A percentile compares a stretch with the other conserved stretches of the same genome.
Conservation (phyloP, 1,140 invertebrate species). For the Drosophila sechellia region DNA sequence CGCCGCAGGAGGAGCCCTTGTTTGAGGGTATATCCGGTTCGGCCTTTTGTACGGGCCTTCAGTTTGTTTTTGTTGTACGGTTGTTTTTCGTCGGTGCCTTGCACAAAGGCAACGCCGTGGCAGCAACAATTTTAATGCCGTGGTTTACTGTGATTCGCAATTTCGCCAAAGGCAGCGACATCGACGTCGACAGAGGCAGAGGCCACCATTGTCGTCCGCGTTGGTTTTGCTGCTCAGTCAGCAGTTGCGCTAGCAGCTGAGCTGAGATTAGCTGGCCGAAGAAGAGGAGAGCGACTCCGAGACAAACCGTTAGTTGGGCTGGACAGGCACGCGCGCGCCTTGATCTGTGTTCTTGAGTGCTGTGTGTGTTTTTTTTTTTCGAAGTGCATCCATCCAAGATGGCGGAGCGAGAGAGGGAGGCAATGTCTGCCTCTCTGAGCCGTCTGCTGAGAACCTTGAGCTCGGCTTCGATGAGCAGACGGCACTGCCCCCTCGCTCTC, state of each 20-base stretch:
- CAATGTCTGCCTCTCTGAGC: slow-evolving; percentile 26
- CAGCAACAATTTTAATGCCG: slow-evolving; percentile 70
- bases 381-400: slow-evolving; percentile 3
- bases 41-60: neutral
- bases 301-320: slow-evolving; percentile 18
- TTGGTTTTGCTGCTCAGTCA: slow-evolving; percentile 44
- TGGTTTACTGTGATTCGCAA: slow-evolving; percentile 66
- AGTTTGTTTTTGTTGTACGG: slow-evolving; percentile 35
- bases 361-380: slow-evolving; percentile 1
- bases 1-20: neutral
- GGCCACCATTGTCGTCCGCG: slow-evolving; percentile 39
- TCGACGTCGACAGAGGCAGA: slow-evolving; percentile 12
- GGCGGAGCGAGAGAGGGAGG: slow-evolving; percentile 13
- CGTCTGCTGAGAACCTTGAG: slow-evolving; percentile 35
- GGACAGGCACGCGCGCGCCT: slow-evolving; percentile 29
- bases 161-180: slow-evolving; percentile 45
- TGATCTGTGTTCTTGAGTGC: slow-evolving; percentile 3
- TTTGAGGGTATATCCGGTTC: slow-evolving; percentile 15
- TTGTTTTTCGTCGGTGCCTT: slow-evolving; percentile 57
- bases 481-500: slow-evolving; percentile 22
- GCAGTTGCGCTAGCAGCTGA: slow-evolving; percentile 49
- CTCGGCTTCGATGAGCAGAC: slow-evolving; percentile 35
- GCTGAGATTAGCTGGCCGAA: slow-evolving; percentile 19
- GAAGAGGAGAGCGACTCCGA: slow-evolving; percentile 24
- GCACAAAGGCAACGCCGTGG: slow-evolving; percentile 60